Conservation (phyloP, 2,888 invertebrate species). For the Scaptomyza reducta region DNA sequence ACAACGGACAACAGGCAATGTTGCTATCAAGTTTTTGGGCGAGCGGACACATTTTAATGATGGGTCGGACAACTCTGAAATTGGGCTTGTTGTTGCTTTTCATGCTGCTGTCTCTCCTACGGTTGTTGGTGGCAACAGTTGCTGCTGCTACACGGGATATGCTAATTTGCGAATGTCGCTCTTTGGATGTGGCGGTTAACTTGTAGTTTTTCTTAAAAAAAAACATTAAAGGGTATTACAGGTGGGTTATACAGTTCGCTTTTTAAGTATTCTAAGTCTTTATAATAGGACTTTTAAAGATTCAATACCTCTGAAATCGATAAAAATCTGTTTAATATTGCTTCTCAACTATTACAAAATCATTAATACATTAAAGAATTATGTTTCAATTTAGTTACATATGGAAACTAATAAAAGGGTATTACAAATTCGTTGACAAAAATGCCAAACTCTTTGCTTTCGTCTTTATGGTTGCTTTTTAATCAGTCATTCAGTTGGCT, state of each 20-base stretch:
- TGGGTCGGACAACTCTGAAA: conserved; percentile 72
- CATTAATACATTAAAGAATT: too few relatives aligned
- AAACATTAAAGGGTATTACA: conserved; percentile 29
- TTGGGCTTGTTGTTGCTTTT: conserved; percentile 55
- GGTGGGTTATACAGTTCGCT: conserved; percentile 18
- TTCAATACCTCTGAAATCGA: background rate
- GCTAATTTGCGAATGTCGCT: conserved; percentile 79
- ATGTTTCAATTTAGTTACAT: too few relatives aligned
- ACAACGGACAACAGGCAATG: conserved; percentile 71
- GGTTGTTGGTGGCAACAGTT: conserved; percentile 31
- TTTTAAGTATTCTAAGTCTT: background rate
- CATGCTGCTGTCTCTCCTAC: conserved; percentile 24
- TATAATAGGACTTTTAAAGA: too few relatives aligned
- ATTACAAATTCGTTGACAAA: conserved; percentile 27
- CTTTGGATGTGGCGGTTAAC: conserved; percentile 54
- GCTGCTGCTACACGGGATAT: conserved; percentile 71
- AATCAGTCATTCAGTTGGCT: conserved; percentile 78
- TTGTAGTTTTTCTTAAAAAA: conserved; percentile 7
- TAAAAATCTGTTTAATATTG: too few relatives aligned
- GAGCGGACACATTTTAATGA: conserved; percentile 77
- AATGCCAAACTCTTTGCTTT: background rate
- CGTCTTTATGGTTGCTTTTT: conserved; percentile 45
- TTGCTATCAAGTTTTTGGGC: conserved; percentile 78
- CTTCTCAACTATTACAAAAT: too few relatives aligned
- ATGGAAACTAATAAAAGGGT: conserved; percentile 12